Conservation (phyloP, 92 coral and sea anemone genomes). For the Parazoanthus darwini region DNA sequence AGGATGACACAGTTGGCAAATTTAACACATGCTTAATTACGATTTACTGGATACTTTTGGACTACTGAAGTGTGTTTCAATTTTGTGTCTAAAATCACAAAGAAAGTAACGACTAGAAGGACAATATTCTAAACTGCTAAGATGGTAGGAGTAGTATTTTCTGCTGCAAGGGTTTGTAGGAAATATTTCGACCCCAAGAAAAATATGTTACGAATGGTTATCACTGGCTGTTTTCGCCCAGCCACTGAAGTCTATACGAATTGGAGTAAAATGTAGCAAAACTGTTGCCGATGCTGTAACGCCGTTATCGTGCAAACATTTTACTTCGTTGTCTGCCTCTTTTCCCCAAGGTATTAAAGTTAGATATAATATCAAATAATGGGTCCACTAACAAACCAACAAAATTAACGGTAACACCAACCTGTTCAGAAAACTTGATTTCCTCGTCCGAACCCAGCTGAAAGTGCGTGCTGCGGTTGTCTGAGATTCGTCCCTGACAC, state of each 20-base stretch:
- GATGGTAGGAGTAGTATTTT: background rate
- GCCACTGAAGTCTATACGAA: no score
- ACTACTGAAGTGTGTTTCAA: no score
- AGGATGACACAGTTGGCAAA: no score
- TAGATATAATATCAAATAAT: no score
- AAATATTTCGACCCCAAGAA: background rate
- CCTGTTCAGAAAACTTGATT: conserved; percentile 80
- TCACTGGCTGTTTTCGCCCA: background rate
- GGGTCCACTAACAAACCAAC: background rate
- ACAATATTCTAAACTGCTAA: background rate
- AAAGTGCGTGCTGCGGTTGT: conserved; percentile 82
- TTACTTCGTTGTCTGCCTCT: background rate
- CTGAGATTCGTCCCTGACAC: conserved; percentile 62
- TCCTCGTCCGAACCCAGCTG: conserved; percentile 72
- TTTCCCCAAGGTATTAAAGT: background rate
- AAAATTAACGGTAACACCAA: conserved; percentile 1
- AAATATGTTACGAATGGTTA: background rate
- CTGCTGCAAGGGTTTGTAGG: background rate
- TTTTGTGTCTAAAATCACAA: no score
- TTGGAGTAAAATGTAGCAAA: no score
- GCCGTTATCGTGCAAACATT: no score
- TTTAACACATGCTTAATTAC: no score
- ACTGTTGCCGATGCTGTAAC: no score
- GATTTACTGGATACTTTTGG: no score
- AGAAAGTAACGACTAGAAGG: background rate